Evolutionary conservation across 2,797 vertebrate genomes (phyloP).

Genomic region (Parauchenoglanis ngamensis): DNA sequence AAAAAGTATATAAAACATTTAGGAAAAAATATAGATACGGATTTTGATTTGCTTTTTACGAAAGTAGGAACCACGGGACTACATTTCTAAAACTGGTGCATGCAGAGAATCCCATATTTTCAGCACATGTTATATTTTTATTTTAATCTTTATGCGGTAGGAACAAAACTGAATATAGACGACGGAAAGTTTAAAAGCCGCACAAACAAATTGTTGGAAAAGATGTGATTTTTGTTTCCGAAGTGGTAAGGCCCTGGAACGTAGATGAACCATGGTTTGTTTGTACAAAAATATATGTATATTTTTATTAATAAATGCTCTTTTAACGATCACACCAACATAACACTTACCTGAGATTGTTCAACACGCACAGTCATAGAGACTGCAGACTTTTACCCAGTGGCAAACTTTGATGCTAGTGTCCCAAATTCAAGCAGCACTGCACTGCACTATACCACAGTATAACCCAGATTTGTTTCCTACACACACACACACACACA

Average conservation of each 20-base stretch:
- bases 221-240: not conserved
- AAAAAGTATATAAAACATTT: not conserved
- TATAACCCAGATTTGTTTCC: conserved; percentile 31
- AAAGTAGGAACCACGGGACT: too few relatives aligned
- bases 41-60: not conserved
- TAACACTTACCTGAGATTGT: not conserved
- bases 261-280: not conserved
- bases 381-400: not conserved
- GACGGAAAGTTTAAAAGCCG: not conserved
- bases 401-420: conserved; percentile 17
- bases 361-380: not conserved
- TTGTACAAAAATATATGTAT: not conserved
- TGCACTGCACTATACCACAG: not conserved
- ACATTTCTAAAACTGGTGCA: not conserved
- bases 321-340: not conserved
- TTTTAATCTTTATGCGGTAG: not conserved
- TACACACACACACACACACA: conserved; percentile 11
- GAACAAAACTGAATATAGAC: not conserved
- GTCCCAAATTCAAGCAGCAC: conserved; percentile 11
- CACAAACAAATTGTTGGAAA: not conserved
- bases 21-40: not conserved
- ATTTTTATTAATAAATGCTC: not conserved
- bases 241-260: not conserved
- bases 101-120: not conserved
- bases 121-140: not conserved